Percentiles rank a stretch among this genome's conserved stretches.
Conservation (phyloP, 2,888 invertebrate species). For the Plutella xylostella region DNA sequence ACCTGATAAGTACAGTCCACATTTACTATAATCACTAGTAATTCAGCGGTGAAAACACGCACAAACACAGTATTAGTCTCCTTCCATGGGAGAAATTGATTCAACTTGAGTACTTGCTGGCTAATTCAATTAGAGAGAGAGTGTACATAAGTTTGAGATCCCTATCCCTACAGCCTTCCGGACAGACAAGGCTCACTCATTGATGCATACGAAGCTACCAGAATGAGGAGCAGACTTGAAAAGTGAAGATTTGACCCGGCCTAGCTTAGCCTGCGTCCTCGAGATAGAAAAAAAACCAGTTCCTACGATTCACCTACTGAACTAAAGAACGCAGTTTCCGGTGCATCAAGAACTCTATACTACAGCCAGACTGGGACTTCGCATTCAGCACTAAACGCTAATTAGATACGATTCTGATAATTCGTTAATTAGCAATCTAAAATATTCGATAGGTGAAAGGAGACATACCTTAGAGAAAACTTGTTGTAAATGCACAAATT, state of each 20-base stretch:
- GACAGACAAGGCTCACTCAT: too few species aligned
- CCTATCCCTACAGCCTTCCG: too few species aligned
- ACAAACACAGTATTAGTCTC: slow-evolving; percentile 22
- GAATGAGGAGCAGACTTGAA: too few species aligned
- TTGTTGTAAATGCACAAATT: slow-evolving; percentile 27
- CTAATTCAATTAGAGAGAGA: slow-evolving; percentile 1
- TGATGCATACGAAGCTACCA: too few species aligned
- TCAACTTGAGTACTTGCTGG: slow-evolving; percentile 1
- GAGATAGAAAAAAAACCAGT: slow-evolving; percentile 43
- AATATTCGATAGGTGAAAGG: slow-evolving; percentile 63
- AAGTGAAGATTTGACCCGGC: slow-evolving; percentile 41
- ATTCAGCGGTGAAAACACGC: too few species aligned
- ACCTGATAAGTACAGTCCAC: too few species aligned
- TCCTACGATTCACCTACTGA: slow-evolving; percentile 52
- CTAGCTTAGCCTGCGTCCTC: slow-evolving; percentile 24
- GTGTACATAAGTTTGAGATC: too few species aligned
- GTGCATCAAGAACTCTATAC: slow-evolving; percentile 25
- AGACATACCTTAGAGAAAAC: slow-evolving; percentile 54
- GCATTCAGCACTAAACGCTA: not conserved
- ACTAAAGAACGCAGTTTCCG: slow-evolving; percentile 44
- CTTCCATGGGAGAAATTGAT: slow-evolving; percentile 21
- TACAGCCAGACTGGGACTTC: slow-evolving; percentile 14
- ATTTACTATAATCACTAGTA: too few species aligned
- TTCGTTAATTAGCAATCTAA: slow-evolving; percentile 29
- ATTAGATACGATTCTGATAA: slow-evolving; percentile 2